Base-by-base conservation (phyloP, 2,888 invertebrate genomes). In the Drosophila ezoana region DNA sequence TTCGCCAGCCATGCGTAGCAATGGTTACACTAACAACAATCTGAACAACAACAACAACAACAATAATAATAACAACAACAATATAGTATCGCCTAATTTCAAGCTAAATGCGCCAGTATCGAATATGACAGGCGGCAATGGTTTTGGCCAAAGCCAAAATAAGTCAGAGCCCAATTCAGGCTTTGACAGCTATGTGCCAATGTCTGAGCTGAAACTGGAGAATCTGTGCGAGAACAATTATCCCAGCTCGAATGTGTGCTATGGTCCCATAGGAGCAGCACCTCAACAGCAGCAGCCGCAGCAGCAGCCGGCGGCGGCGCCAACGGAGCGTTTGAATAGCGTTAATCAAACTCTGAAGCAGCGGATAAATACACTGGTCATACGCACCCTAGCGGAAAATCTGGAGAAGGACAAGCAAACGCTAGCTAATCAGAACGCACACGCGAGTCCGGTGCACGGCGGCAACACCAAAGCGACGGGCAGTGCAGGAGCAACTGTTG, bases 321-420 rank as follows among this genome's bases (percentile, higher is more conserved):
- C 89, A 40, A 74, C 81, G 91, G 91, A 90, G 70, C 90, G 91
- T 32, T 40, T 87, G 57, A 92, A 85, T 67, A 91, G 91, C 91
- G 90, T 90, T 68, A 96, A 96, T 90, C 97, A 97, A 93, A 95
- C 95, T 10, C 93, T 98, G 10, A 98, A 97, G 90, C 97, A 98
- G 90, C 94, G 98, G 87, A 96, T 98, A 67, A 97, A 97, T 92
- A 96, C 95, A 64, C 94, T 98, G 89, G 96, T 98, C 1, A 95
- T 97, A 90, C 97, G 97, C 91, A 97, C 97, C 53, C 93, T 98
- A 70, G 97, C 97, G 45, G 97, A 98, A 90, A 98, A 98, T 91
- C 96, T 94, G 92, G 95, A 92, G 65, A 92, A 92, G 73, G 92
- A 92, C 58, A 92, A 92, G 59, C 91, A 92, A 66, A 77, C 88